Evolutionary conservation across 1,140 invertebrate genomes (phyloP), one percentile per base, ranked within the genome.

Genomic region (Liolophura sinensis): DNA sequence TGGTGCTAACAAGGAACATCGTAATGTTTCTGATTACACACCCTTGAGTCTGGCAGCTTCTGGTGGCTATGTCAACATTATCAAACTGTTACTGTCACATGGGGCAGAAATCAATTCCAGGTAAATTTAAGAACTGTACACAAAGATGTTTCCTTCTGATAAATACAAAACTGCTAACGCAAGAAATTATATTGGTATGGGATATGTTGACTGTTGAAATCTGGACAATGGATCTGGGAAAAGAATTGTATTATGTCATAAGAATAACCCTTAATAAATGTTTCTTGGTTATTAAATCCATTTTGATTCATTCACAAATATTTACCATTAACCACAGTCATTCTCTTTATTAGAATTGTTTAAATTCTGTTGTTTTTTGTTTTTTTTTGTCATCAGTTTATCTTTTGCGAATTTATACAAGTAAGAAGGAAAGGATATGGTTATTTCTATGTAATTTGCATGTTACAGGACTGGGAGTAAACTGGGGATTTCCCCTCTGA

Each of bases 21-120:
- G 98, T 52, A 99, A 99, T 86, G 96, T 99, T 5, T 98, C 95
- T 18, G 98, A 99, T 85, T 99, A 99, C 81, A 99, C 98, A 0
- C 98, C 98, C 1, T 87, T 99, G 4, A 97, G 95, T 80, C 87
- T 99, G 65, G 98, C 98, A 55, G 97, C 97, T 25, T 98, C 95
- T 40, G 97, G 96, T 40, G 98, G 97, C 40, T 99, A 98, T 86
- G 95, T 99, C 54, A 98, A 98, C 82, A 99, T 99, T 74, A 99
- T 99, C 71, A 94, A 97, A 78, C 87, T 99, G 54, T 93, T 98
- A 54, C 86, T 99, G 18, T 90, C 89, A 78, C 94, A 92, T 82
- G 94, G 93, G 46, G 97, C 97, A 54, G 98, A 99, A 86, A 99
- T 99, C 67, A 99, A 99, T 87, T 99, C 97, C 7, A 78, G 81